phyloP scores from a whole-genome alignment of 2,888 invertebrate genomes.

The Synanthedon tipuliformis region DNA sequence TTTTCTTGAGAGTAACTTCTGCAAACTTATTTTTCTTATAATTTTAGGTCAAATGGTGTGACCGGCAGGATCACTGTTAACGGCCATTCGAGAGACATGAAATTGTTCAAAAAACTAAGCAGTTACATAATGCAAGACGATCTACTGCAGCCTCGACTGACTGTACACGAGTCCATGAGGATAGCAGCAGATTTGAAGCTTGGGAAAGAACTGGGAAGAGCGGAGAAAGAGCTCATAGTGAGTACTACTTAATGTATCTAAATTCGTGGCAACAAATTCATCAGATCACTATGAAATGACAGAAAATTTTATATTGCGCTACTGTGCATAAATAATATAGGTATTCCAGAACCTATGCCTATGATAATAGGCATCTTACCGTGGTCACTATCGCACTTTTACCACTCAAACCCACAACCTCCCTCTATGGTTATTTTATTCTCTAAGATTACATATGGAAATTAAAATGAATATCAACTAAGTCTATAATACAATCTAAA shows the following conservation, averaged over 20 bases:
- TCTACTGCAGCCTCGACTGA: constrained; percentile 76
- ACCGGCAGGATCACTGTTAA: constrained; percentile 77
- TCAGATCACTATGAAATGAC: too few species aligned
- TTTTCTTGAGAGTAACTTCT: not conserved
- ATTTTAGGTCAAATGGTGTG: constrained; percentile 69
- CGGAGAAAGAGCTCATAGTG: constrained; percentile 75
- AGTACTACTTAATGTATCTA: constrained; percentile 25
- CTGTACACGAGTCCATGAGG: constrained; percentile 79
- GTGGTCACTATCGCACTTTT: too few species aligned
- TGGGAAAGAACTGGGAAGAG: constrained; percentile 64
- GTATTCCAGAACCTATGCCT: too few species aligned
- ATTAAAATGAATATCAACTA: too few species aligned
- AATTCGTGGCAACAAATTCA: too few species aligned
- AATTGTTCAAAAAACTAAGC: constrained; percentile 78
- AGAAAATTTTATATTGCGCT: too few species aligned
- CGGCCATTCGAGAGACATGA: constrained; percentile 74
- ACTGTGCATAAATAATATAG: too few species aligned
- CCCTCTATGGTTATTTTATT: too few species aligned
- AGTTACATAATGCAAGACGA: constrained; percentile 88
- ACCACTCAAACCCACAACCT: too few species aligned
- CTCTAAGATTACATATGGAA: too few species aligned
- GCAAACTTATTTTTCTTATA: not conserved
- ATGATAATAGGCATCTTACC: too few species aligned
- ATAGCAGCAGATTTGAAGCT: constrained; percentile 81
- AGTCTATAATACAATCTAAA: too few species aligned